phyloP scores from a whole-genome alignment of 1,140 invertebrate species.

The Spodoptera litura region DNA sequence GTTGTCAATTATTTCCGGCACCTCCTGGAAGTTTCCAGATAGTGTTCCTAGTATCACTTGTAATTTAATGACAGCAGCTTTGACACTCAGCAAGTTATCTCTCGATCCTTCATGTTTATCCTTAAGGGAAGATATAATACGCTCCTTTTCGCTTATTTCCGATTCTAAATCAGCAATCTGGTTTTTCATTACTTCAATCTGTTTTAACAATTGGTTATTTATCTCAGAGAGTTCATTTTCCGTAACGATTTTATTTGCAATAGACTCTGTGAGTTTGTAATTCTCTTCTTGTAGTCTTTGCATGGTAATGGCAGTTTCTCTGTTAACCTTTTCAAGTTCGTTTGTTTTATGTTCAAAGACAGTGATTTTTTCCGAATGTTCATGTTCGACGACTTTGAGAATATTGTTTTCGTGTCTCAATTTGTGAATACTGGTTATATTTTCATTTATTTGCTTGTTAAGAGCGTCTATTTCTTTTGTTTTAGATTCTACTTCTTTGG shows the following conservation, averaged over 20 bases:
- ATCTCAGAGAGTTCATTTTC: constrained; percentile 53
- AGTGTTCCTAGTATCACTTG: constrained; percentile 61
- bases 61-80: constrained; percentile 60
- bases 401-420: constrained; percentile 53
- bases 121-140: constrained; percentile 56
- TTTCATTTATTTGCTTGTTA: constrained; percentile 55
- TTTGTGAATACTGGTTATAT: constrained; percentile 52
- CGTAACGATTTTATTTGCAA: constrained; percentile 37
- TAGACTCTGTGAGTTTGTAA: constrained; percentile 45
- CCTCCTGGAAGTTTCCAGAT: constrained; percentile 60
- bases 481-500: constrained; percentile 58
- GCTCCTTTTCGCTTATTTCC: constrained; percentile 59
- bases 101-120: constrained; percentile 54
- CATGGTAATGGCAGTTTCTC: constrained; percentile 48
- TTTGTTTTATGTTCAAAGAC: constrained; percentile 47
- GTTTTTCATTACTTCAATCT: constrained; percentile 55
- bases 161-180: constrained; percentile 59
- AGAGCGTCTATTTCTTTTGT: constrained; percentile 57
- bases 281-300: constrained; percentile 57
- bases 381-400: constrained; percentile 46
- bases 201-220: constrained; percentile 48
- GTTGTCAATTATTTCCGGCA: constrained; percentile 65
- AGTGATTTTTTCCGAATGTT: constrained; percentile 50
- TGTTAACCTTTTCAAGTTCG: constrained; percentile 55
- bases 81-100: constrained; percentile 60